A percentile compares a stretch with the other conserved stretches of the same genome.
phyloP scores from a whole-genome alignment of 2,888 invertebrate species.

The Magallana nippona region DNA sequence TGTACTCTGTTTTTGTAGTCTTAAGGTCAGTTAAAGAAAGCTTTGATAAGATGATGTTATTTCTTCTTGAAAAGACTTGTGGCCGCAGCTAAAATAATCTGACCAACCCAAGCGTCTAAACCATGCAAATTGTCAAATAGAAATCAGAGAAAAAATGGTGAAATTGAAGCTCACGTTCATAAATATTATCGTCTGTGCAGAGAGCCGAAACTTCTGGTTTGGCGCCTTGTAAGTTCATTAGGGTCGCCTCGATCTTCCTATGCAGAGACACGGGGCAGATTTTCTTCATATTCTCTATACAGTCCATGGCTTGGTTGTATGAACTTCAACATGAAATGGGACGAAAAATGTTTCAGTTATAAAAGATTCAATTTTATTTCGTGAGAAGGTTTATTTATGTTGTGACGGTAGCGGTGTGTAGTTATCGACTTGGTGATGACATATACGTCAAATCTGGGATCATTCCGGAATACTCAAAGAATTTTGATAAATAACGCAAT shows the following conservation, averaged over 20 bases:
- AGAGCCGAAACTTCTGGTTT: constrained; percentile 56
- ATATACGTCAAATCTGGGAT: neutral
- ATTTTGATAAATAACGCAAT: too few species aligned
- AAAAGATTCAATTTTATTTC: too few species aligned
- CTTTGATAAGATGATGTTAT: too few species aligned
- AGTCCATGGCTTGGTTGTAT: constrained; percentile 60
- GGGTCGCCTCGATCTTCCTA: constrained; percentile 56
- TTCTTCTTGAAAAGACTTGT: too few species aligned
- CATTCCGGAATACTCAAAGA: too few species aligned
- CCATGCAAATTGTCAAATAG: neutral
- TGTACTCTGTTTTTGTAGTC: too few species aligned
- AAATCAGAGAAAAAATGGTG: neutral
- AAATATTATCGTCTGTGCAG: constrained; percentile 60
- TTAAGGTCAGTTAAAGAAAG: too few species aligned
- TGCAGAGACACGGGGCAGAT: constrained; percentile 59
- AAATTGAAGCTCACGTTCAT: constrained; percentile 57
- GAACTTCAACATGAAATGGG: constrained; percentile 56
- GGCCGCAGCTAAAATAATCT: too few species aligned
- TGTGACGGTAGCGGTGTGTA: too few species aligned
- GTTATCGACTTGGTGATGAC: neutral
- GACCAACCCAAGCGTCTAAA: neutral
- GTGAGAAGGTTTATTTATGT: too few species aligned
- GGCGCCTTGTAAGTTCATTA: constrained; percentile 62
- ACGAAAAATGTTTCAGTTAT: neutral
- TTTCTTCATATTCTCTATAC: constrained; percentile 56